These are phyloP conservation scores for Empidonax alnorum DNA, from an alignment of 2,113 vertebrate genomes.

Conservation along the genomic window DNA sequence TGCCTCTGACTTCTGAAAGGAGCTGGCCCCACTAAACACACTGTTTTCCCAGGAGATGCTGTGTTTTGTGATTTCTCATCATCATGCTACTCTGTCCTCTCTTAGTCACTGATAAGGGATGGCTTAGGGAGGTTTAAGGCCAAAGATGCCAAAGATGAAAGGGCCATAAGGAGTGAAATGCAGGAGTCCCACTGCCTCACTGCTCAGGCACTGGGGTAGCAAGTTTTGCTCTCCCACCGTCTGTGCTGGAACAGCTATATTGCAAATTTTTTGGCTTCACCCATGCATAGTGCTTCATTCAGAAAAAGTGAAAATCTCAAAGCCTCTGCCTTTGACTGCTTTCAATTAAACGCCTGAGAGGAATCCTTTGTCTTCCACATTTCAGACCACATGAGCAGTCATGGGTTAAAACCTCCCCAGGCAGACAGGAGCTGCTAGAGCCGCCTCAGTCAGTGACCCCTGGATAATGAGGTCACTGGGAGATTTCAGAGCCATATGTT, in stretches of 20 bases:
- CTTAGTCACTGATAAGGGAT: neutral
- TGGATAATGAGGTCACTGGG: conserved; percentile 5
- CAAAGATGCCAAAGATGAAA: conserved; percentile 13
- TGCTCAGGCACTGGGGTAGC: neutral
- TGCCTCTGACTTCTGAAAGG: neutral
- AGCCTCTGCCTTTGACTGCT: conserved; percentile 17
- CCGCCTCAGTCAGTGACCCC: neutral
- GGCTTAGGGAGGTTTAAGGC: neutral
- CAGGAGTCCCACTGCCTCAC: neutral
- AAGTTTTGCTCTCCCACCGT: neutral
- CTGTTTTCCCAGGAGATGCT: neutral
- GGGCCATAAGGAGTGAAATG: neutral
- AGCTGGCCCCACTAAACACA: neutral
- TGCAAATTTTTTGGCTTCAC: neutral
- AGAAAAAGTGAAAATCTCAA: neutral
- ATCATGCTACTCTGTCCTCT: neutral
- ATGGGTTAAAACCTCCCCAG: conserved; percentile 52
- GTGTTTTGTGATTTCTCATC: neutral
- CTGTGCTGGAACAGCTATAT: neutral
- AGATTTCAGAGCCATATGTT: conserved; percentile 51
- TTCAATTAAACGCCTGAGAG: conserved; percentile 44
- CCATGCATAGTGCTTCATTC: neutral
- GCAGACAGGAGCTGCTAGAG: neutral
- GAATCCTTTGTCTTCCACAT: conserved; percentile 36
- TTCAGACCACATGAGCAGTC: neutral